phyloP scores from a whole-genome alignment of 2,797 vertebrate species.

The Pelodytes ibericus region DNA sequence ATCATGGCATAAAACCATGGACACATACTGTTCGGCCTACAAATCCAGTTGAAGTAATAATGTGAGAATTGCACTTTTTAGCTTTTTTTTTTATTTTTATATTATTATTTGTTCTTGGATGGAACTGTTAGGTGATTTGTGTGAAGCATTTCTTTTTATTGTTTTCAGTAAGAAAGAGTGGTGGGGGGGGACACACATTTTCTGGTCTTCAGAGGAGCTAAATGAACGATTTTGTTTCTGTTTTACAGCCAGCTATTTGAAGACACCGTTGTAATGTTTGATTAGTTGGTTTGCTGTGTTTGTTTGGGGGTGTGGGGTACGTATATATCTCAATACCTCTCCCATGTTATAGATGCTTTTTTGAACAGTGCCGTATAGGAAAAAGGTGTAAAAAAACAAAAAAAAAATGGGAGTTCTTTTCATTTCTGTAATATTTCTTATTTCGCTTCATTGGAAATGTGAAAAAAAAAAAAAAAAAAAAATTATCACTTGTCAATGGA shows the following conservation, averaged over 20 bases:
- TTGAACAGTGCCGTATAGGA: too few species aligned
- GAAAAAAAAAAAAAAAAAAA: conserved; percentile 5
- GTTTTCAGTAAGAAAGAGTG: too few species aligned
- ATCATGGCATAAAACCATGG: conserved; percentile 65
- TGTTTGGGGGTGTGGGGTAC: not conserved
- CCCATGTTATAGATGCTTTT: not conserved
- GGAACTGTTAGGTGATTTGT: conserved; percentile 37
- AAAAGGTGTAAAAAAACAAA: too few species aligned
- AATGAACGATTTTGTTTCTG: conserved; percentile 39
- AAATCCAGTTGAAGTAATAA: conserved; percentile 47
- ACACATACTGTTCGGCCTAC: conserved; percentile 39
- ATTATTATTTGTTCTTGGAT: conserved; percentile 30
- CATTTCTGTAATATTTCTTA: not conserved
- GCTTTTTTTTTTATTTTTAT: conserved; percentile 48
- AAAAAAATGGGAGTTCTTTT: too few species aligned
- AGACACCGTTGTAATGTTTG: not conserved
- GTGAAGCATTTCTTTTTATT: conserved; percentile 16
- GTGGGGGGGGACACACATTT: not conserved
- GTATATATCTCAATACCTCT: not conserved
- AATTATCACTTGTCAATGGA: not conserved
- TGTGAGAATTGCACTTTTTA: conserved; percentile 56
- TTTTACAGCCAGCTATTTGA: conserved; percentile 1
- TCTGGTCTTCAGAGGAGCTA: conserved; percentile 14
- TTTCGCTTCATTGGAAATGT: not conserved
- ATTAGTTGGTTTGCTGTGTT: not conserved